These are phyloP conservation scores for Saxicola maurus DNA, from an alignment of 2,797 vertebrate genomes.

Conservation along the genomic window DNA sequence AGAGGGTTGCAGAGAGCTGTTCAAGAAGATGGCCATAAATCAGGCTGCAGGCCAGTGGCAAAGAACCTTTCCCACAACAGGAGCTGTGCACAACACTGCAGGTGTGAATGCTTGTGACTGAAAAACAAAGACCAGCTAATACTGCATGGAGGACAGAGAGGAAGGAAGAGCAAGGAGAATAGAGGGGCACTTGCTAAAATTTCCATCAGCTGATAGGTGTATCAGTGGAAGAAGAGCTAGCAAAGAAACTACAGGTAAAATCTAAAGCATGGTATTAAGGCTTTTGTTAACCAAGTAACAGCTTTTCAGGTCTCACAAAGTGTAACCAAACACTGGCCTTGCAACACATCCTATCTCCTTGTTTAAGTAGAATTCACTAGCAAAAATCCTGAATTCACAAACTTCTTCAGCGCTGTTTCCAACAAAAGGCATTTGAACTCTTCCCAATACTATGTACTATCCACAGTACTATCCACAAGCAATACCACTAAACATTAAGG, in stretches of 20 bases:
- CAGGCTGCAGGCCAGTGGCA: fast-evolving
- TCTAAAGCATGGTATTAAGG: background rate
- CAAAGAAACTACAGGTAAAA: background rate
- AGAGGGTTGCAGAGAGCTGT: background rate
- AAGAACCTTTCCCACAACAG: background rate
- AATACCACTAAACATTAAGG: background rate
- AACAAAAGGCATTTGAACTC: background rate
- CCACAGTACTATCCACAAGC: background rate
- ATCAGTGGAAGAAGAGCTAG: background rate
- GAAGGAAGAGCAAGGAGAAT: background rate
- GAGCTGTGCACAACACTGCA: background rate
- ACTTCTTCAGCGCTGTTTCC: background rate
- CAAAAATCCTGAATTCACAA: background rate
- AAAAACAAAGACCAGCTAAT: background rate
- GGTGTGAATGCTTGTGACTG: background rate
- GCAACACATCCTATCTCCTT: background rate
- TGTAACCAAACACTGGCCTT: background rate
- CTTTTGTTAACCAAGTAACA: background rate
- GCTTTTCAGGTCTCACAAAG: background rate
- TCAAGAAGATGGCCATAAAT: background rate
- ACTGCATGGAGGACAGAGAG: background rate
- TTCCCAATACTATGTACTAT: background rate
- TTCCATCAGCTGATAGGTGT: background rate
- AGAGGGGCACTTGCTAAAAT: background rate
- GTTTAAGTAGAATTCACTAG: background rate